Conservation (phyloP, 2,113 vertebrate species). For the Charina bottae region DNA sequence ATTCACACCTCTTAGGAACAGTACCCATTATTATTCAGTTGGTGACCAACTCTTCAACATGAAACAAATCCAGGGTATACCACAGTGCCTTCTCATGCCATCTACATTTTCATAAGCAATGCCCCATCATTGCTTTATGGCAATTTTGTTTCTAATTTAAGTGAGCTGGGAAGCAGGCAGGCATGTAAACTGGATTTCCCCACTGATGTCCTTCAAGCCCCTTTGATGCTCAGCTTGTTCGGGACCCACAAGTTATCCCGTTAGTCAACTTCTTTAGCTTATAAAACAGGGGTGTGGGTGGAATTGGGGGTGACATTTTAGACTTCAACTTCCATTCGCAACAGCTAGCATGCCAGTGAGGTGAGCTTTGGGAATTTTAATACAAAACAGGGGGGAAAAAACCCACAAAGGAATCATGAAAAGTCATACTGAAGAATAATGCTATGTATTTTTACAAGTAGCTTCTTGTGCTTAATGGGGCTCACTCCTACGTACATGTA, state of each 20-base stretch:
- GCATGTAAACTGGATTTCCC: background rate
- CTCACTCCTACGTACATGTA: background rate
- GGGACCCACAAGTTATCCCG: background rate
- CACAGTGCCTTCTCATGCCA: too few relatives aligned
- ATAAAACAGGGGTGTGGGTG: background rate
- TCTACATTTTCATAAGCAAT: background rate
- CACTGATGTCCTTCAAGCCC: too few relatives aligned
- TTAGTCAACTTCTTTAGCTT: background rate
- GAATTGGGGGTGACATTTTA: background rate
- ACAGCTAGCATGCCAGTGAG: background rate
- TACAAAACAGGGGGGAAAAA: background rate
- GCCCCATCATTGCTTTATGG: background rate
- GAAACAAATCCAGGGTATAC: background rate
- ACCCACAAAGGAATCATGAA: background rate
- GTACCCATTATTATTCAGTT: constrained; percentile 3
- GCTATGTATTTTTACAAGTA: background rate
- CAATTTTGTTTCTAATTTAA: background rate
- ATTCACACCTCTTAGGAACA: background rate
- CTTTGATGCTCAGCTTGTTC: background rate
- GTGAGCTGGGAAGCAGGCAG: background rate
- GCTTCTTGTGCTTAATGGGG: background rate
- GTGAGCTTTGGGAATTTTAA: background rate
- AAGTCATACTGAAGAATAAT: background rate
- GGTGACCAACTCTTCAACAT: background rate
- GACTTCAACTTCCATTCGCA: background rate